These are phyloP conservation scores for Discoglossus pictus DNA, from an alignment of 2,797 vertebrate genomes.

Conservation along the genomic window DNA sequence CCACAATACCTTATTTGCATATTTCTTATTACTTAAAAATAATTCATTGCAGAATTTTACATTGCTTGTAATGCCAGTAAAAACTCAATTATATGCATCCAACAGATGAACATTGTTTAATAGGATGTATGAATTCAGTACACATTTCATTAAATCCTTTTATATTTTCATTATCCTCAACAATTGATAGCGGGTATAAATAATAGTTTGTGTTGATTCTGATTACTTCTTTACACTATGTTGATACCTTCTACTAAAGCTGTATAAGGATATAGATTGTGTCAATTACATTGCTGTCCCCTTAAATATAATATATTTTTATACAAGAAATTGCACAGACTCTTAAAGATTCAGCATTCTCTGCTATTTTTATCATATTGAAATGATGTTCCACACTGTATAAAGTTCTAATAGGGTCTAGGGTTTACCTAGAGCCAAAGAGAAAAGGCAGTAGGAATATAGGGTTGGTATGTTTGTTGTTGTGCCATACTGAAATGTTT, in stretches of 20 bases:
- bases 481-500: too few species aligned
- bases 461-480: too few species aligned
- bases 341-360: too few species aligned
- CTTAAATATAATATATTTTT: constrained; percentile 10
- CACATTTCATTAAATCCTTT: constrained; percentile 15
- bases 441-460: too few species aligned
- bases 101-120: constrained; percentile 7
- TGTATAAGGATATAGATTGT: neutral
- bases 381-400: too few species aligned
- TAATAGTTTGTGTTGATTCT: neutral
- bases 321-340: neutral
- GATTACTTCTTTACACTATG: neutral
- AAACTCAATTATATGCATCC: constrained; percentile 8
- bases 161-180: constrained; percentile 1
- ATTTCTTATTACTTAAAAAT: neutral
- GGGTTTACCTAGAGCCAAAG: too few species aligned
- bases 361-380: too few species aligned
- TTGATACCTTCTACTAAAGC: neutral
- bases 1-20: constrained; percentile 14
- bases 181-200: neutral
- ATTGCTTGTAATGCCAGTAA: neutral
- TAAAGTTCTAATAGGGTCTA: too few species aligned
- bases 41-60: constrained; percentile 7
- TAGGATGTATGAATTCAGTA: constrained; percentile 25
- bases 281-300: neutral